Base-by-base conservation (phyloP, 2,113 vertebrate species). In the Pavo muticus region DNA sequence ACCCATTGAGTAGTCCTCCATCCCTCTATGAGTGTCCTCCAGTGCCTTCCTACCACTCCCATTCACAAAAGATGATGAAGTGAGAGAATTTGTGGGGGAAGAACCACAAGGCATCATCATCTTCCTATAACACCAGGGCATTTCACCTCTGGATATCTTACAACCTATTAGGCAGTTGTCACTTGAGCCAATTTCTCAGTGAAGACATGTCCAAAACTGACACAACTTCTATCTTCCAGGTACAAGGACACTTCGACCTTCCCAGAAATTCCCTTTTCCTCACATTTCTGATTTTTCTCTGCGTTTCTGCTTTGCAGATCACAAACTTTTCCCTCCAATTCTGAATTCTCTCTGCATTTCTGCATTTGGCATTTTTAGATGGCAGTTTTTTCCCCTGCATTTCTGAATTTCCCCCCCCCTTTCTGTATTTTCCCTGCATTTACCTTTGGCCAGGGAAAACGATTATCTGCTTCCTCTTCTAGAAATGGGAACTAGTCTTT, bases 1-100 rank as follows among this genome's bases (percentile, higher is more conserved):
- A 45, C 24, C 57, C 2, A 0, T n/a, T 30, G 24, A 64, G 14
- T 17, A 16, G 3, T 23, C 24, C 14, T 44, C 29, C 7, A 2
- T 59, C 40, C 56, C 56, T 69, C 35, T 5, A 48, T n/a, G 14
- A 9, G 18, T 10, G 32, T 21, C 13, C 35, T 61, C 32, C 25
- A 71, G 40, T 48, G 30, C 30, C 45, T 56, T 76, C 50, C 50
- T 14, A 11, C 45, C 44, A 7, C 16, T 32, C 13, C 16, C 19
- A 2, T 74, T 44, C 57, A 27, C 45, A 12, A 48, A 61, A 32
- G 30, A n/a, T 72, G 3, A 50, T 23, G 24, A 63, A 63, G 25
- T n/a, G 57, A 56, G 50, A 17, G 14, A 17, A 39, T 48, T 29
- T 3, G 1, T 29, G 17, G 16, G 19, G 37, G 50, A 67, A 71